Evolutionary conservation across 2,888 invertebrate species (phyloP).

Genomic region (Chironomus riparius): DNA sequence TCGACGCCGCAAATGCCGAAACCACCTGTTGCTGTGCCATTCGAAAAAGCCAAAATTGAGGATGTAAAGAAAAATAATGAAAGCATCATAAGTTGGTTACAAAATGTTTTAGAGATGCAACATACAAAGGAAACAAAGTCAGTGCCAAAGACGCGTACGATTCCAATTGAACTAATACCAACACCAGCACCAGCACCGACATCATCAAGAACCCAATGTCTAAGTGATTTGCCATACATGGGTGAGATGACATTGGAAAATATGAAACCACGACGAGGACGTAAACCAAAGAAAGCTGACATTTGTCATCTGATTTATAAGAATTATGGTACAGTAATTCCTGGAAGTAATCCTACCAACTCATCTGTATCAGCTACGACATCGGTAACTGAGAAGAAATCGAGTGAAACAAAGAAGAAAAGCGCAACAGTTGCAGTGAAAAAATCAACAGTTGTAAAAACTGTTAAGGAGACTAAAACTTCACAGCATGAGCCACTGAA

Average conservation of each 20-base stretch:
- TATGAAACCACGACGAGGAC: conserved; percentile 72
- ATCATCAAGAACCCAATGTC: conserved; percentile 37
- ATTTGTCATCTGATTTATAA: conserved; percentile 87
- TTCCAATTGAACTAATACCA: conserved; percentile 20
- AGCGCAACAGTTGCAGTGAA: background rate
- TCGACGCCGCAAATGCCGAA: conserved; percentile 36
- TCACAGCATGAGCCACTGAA: conserved; percentile 73
- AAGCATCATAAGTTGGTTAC: conserved; percentile 45
- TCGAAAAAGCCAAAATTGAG: background rate
- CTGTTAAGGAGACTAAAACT: conserved; percentile 50
- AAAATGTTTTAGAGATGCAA: conserved; percentile 47
- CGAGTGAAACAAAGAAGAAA: background rate
- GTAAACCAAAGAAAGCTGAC: conserved; percentile 87
- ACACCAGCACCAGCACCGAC: conserved; percentile 29
- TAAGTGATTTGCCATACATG: conserved; percentile 79
- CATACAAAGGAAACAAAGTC: background rate
- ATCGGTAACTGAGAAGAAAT: conserved; percentile 32
- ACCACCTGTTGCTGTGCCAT: conserved; percentile 29
- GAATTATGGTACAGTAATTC: conserved; percentile 76
- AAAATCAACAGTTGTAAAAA: background rate
- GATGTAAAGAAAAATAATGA: conserved; percentile 32
- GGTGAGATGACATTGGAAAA: conserved; percentile 86
- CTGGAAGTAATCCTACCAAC: conserved; percentile 44
- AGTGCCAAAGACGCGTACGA: conserved; percentile 28
- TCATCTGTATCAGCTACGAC: conserved; percentile 29